These are phyloP conservation scores for Meganola albula DNA, from an alignment of 2,888 invertebrate species.

Conservation along the genomic window DNA sequence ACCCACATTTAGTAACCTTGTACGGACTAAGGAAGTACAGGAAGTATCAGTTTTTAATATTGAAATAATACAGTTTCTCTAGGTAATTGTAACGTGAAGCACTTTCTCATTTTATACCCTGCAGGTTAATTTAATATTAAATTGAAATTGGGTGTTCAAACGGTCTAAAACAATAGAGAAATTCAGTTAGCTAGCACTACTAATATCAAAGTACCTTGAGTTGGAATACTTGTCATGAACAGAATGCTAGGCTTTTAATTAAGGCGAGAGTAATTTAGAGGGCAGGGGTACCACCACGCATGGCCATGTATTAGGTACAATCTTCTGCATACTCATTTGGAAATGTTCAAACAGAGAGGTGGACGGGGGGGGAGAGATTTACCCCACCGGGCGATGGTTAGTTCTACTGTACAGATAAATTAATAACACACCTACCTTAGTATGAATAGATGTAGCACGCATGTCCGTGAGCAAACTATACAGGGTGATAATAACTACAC, in stretches of 20 bases:
- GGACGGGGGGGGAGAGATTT: constrained; percentile 35
- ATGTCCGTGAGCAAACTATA: constrained; percentile 50
- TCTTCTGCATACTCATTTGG: constrained; percentile 76
- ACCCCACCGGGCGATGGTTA: constrained; percentile 56
- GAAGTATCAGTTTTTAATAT: too few relatives aligned
- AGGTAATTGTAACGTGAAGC: too few relatives aligned
- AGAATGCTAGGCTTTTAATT: constrained; percentile 75
- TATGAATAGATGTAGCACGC: constrained; percentile 61
- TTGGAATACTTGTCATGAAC: constrained; percentile 74
- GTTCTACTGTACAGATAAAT: constrained; percentile 75
- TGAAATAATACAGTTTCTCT: too few relatives aligned
- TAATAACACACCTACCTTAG: constrained; percentile 64
- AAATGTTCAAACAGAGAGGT: constrained; percentile 69
- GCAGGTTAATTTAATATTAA: constrained; percentile 22
- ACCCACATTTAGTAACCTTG: too few relatives aligned
- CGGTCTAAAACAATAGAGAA: constrained; percentile 35
- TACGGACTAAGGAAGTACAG: too few relatives aligned
- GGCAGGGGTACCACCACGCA: constrained; percentile 48
- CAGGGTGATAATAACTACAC: too few relatives aligned
- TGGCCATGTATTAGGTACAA: constrained; percentile 65
- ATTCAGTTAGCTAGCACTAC: constrained; percentile 48
- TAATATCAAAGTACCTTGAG: constrained; percentile 45
- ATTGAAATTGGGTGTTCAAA: constrained; percentile 28
- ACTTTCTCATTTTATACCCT: too few relatives aligned
- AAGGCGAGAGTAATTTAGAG: constrained; percentile 73